These are phyloP conservation scores for Pavo muticus DNA, from an alignment of 2,113 vertebrate genomes.

Conservation along the genomic window DNA sequence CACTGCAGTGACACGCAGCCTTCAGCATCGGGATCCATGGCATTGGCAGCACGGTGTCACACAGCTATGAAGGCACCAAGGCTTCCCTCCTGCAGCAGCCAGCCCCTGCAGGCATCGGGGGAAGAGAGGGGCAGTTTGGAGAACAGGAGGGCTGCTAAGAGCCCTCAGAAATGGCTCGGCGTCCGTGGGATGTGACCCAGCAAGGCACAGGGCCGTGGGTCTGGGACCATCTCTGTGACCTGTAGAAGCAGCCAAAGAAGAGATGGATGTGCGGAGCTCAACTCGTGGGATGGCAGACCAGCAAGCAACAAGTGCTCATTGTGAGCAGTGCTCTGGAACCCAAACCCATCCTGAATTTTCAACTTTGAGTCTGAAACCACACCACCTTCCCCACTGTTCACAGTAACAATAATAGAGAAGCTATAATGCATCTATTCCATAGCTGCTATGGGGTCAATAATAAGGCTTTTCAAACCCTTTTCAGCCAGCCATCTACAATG, in stretches of 20 bases:
- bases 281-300: neutral
- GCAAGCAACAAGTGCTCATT: neutral
- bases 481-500: neutral
- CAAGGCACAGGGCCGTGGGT: neutral
- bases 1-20: neutral
- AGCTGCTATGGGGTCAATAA: neutral
- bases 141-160: neutral
- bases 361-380: neutral
- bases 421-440: neutral
- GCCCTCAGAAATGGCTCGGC: neutral
- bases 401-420: neutral
- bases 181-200: rapidly evolving
- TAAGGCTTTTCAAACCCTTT: neutral
- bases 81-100: neutral
- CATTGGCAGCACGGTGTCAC: neutral
- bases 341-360: neutral
- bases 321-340: neutral
- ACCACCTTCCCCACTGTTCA: neutral
- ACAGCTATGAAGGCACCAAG: neutral
- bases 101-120: neutral
- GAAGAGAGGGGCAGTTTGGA: neutral
- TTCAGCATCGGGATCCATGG: neutral
- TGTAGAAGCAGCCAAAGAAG: neutral
- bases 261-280: neutral
- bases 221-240: neutral